These are phyloP conservation scores for Callocephalon fimbriatum DNA, from an alignment of 2,113 vertebrate genomes.

Conservation along the genomic window DNA sequence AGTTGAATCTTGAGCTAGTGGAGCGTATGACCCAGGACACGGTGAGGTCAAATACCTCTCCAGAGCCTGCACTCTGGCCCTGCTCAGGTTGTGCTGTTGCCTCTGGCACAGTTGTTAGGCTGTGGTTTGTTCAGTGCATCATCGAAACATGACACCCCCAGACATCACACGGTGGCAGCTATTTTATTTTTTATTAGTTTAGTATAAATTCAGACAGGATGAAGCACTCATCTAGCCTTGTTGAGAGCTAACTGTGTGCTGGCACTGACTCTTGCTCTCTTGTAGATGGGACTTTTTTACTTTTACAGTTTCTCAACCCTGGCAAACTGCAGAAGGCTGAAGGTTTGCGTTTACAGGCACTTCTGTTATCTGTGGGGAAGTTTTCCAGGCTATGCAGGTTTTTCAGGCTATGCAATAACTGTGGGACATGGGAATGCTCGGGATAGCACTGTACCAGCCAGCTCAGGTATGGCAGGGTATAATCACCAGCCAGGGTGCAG, in stretches of 20 bases:
- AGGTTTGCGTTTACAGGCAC: background rate
- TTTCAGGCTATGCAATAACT: background rate
- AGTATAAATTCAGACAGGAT: conserved; percentile 19
- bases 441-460: background rate
- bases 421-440: background rate
- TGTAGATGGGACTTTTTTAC: background rate
- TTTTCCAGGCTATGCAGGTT: background rate
- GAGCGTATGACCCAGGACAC: background rate
- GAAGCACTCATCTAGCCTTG: background rate
- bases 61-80: background rate
- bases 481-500: background rate
- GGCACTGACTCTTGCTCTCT: background rate
- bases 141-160: background rate
- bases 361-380: background rate
- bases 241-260: background rate
- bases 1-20: background rate
- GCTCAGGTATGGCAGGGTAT: background rate
- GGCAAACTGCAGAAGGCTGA: background rate
- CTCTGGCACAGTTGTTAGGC: background rate
- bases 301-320: background rate
- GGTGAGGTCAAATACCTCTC: background rate
- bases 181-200: conserved; percentile 46
- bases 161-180: background rate
- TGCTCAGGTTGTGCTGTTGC: background rate
- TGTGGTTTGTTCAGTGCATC: background rate